Evolutionary conservation across 2,113 vertebrate genomes (phyloP).

Genomic region (Struthidea cinerea): DNA sequence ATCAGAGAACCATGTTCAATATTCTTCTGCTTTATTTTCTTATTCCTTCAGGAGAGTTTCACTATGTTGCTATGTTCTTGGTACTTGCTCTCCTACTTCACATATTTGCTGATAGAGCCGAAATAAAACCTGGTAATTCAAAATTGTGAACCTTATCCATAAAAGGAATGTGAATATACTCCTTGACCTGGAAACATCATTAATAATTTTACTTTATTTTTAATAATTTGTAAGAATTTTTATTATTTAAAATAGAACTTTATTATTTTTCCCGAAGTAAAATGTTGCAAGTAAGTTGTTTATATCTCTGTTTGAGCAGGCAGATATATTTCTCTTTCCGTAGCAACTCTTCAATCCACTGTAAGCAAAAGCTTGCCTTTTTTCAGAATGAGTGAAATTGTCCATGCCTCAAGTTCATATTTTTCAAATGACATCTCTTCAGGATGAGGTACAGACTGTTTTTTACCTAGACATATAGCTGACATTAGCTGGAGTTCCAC

Average conservation of each 20-base stretch:
- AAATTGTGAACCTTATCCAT: background rate
- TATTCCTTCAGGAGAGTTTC: background rate
- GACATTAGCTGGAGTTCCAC: background rate
- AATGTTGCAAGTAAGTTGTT: background rate
- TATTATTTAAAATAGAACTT: background rate
- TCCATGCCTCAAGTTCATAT: background rate
- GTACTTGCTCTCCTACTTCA: background rate
- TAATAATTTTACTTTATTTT: background rate
- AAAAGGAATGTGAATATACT: background rate
- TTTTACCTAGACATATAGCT: background rate
- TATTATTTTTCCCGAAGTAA: background rate
- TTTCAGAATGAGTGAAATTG: background rate
- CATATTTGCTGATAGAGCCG: background rate
- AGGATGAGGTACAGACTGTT: rapidly evolving
- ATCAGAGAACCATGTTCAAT: background rate
- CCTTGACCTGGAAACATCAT: background rate
- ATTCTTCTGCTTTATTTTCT: background rate
- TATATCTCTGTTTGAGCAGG: background rate
- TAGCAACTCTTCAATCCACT: background rate
- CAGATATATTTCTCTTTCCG: background rate
- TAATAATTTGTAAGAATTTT: background rate
- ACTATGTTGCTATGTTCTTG: background rate
- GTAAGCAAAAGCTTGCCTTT: background rate
- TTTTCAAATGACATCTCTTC: background rate
- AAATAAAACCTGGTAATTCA: background rate